Conservation (phyloP, 1,140 invertebrate genomes). For the Elymnias hypermnestra region DNA sequence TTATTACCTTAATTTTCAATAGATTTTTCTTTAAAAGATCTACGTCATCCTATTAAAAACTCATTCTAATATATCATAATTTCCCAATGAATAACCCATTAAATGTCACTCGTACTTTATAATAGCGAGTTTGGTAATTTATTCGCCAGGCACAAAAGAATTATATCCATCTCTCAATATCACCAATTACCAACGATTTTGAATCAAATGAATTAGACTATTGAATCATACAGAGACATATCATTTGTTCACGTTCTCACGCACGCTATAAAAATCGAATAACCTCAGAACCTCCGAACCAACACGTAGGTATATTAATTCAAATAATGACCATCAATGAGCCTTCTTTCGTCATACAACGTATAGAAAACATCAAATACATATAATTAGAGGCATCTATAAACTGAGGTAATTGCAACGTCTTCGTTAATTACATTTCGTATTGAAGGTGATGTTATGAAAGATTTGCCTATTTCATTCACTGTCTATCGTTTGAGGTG, state of each 20-base stretch:
- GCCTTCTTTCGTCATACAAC: slow-evolving; percentile 64
- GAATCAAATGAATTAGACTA: slow-evolving; percentile 11
- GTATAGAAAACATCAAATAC: slow-evolving; percentile 73
- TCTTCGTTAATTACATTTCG: slow-evolving; percentile 71
- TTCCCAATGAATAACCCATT: too few species aligned
- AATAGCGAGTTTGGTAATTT: neutral
- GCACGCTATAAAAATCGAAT: slow-evolving; percentile 64
- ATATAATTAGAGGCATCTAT: slow-evolving; percentile 71
- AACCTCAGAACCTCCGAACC: slow-evolving; percentile 58
- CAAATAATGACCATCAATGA: slow-evolving; percentile 68
- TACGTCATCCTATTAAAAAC: too few species aligned
- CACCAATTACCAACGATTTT: slow-evolving; percentile 31
- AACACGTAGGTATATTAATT: slow-evolving; percentile 74
- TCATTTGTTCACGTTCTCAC: slow-evolving; percentile 65
- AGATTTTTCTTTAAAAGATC: too few species aligned
- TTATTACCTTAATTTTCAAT: too few species aligned
- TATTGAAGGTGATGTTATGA: slow-evolving; percentile 49
- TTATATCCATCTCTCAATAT: neutral
- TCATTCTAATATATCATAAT: too few species aligned
- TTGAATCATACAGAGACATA: slow-evolving; percentile 45
- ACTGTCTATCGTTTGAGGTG: too few species aligned
- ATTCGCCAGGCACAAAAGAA: slow-evolving; percentile 6
- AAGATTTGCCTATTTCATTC: too few species aligned
- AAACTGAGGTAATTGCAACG: slow-evolving; percentile 68
- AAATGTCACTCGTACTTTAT: too few species aligned